Evolutionary conservation across 2,797 vertebrate species (phyloP).

Genomic region (Notolabrus celidotus): DNA sequence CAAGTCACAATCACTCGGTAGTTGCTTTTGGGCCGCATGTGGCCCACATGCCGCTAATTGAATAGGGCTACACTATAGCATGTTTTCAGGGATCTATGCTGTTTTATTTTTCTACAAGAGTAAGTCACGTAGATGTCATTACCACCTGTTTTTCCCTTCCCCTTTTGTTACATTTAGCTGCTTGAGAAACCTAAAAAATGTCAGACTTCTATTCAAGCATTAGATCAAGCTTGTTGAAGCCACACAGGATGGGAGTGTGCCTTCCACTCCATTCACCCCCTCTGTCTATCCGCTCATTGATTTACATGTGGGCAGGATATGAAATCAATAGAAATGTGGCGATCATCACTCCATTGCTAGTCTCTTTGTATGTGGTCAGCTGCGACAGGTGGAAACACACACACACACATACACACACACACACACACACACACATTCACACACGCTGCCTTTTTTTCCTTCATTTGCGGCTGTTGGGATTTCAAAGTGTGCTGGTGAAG

Average conservation of each 20-base stretch:
- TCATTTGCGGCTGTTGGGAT: slow-evolving; percentile 65
- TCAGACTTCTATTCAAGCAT: slow-evolving; percentile 3
- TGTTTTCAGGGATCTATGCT: background rate
- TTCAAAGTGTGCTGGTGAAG: slow-evolving; percentile 75
- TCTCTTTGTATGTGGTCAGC: slow-evolving; percentile 76
- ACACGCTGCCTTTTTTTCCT: slow-evolving; percentile 34
- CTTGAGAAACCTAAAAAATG: background rate
- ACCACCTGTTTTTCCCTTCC: background rate
- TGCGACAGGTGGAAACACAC: slow-evolving; percentile 68
- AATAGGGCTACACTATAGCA: no score
- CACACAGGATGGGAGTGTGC: slow-evolving; percentile 2
- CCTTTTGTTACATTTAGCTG: background rate
- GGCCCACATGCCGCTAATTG: no score
- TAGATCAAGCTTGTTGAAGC: slow-evolving; percentile 29
- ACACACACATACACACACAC: slow-evolving; percentile 27
- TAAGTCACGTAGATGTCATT: background rate
- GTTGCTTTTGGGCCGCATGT: no score
- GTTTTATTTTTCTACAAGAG: no score
- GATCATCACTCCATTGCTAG: slow-evolving; percentile 62
- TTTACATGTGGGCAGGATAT: slow-evolving; percentile 75
- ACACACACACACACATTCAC: no score
- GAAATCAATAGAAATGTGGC: slow-evolving; percentile 78
- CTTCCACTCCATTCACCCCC: slow-evolving; percentile 53
- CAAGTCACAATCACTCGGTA: no score
- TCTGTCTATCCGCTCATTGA: slow-evolving; percentile 73